Conservation (phyloP, 2,113 vertebrate species). For the Passer montanus region DNA sequence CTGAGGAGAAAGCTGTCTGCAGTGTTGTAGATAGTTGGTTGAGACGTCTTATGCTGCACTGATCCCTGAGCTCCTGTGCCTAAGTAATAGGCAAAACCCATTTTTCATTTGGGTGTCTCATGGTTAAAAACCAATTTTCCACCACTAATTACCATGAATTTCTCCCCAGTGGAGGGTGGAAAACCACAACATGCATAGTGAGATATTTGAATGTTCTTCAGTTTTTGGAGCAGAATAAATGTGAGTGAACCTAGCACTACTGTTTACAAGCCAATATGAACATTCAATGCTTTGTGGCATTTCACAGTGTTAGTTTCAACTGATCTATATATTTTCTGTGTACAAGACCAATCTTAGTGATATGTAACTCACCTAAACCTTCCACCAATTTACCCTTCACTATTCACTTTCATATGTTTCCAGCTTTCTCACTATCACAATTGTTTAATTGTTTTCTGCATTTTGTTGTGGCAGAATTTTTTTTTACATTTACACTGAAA, state of each 20-base stretch:
- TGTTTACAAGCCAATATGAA: background rate
- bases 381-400: background rate
- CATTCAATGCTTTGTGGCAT: background rate
- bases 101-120: background rate
- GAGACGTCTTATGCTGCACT: background rate
- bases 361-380: accelerated
- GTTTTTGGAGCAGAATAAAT: background rate
- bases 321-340: background rate
- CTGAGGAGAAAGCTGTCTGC: background rate
- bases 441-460: background rate
- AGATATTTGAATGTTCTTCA: background rate
- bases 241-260: background rate
- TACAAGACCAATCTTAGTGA: background rate
- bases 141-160: background rate
- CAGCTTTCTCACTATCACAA: background rate
- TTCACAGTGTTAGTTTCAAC: background rate
- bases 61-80: background rate
- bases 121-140: background rate
- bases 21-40: background rate
- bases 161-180: background rate
- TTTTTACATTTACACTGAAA: background rate
- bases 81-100: background rate
- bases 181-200: background rate
- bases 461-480: background rate
- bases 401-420: background rate